These are phyloP conservation scores for Chrysolina haemoptera DNA, from an alignment of 2,888 invertebrate species.

Conservation along the genomic window DNA sequence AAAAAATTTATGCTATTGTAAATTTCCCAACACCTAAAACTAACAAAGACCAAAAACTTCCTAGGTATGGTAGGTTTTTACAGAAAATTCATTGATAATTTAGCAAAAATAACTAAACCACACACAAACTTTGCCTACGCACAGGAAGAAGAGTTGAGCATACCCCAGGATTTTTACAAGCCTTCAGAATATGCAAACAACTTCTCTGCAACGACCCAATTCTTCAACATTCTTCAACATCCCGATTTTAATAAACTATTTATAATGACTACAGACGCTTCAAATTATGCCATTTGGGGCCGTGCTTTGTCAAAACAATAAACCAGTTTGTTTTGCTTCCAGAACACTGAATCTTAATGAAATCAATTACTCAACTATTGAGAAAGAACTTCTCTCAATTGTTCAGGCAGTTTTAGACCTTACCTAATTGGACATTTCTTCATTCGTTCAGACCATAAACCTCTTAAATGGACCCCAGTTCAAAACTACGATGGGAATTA, in stretches of 20 bases:
- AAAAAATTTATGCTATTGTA: slow-evolving; percentile 56
- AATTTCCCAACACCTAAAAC: slow-evolving; percentile 50
- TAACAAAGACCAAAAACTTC: slow-evolving; percentile 57
- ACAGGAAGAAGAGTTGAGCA: slow-evolving; percentile 19
- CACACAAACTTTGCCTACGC: slow-evolving; percentile 13
- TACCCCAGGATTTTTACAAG: too few relatives aligned
- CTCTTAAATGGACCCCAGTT: too few relatives aligned
- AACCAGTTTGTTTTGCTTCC: too few relatives aligned
- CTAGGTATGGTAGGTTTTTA: too few relatives aligned
- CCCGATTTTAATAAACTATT: slow-evolving; percentile 31
- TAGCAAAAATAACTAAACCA: slow-evolving; percentile 49
- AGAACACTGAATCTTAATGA: background rate
- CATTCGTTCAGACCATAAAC: slow-evolving; percentile 17
- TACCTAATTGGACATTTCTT: slow-evolving; percentile 21
- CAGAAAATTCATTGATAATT: slow-evolving; percentile 47
- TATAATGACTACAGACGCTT: slow-evolving; percentile 32
- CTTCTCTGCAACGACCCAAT: slow-evolving; percentile 10
- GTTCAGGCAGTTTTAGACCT: background rate
- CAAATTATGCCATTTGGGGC: slow-evolving; percentile 31
- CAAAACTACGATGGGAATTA: too few relatives aligned
- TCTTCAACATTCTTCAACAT: slow-evolving; percentile 20
- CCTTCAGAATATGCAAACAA: slow-evolving; percentile 22
- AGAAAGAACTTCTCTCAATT: background rate
- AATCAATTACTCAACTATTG: background rate
- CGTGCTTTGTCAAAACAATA: slow-evolving; percentile 29